These are phyloP conservation scores for Conops quadrifasciatus DNA, from an alignment of 2,888 invertebrate species.

Conservation along the genomic window DNA sequence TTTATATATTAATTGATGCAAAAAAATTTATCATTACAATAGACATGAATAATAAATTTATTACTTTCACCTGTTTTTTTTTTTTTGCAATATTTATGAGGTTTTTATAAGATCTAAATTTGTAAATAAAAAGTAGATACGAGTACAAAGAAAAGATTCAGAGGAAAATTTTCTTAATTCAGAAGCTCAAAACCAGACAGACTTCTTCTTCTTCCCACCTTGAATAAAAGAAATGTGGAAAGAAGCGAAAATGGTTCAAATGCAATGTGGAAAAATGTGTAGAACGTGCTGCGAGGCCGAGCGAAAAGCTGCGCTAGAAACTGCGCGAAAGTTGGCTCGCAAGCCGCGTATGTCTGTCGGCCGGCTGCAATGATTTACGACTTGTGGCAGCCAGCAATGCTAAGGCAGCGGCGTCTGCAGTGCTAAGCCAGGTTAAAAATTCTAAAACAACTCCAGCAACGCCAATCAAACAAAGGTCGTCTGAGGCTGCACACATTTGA, in stretches of 20 bases:
- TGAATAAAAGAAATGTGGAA: slow-evolving; percentile 1
- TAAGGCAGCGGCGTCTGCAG: neutral
- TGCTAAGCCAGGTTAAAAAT: slow-evolving; percentile 26
- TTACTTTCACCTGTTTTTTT: neutral
- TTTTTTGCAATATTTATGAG: neutral
- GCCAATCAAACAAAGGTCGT: slow-evolving; percentile 21
- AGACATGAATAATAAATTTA: too few species aligned
- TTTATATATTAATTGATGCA: too few species aligned
- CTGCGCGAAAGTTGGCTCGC: slow-evolving; percentile 17
- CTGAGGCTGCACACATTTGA: slow-evolving; percentile 21
- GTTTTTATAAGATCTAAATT: neutral
- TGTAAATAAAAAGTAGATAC: neutral
- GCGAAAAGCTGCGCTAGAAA: slow-evolving; percentile 19
- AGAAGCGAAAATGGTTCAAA: slow-evolving; percentile 24
- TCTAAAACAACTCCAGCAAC: slow-evolving; percentile 16
- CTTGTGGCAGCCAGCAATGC: neutral
- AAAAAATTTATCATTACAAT: too few species aligned
- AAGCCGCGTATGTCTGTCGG: neutral
- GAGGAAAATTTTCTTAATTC: neutral
- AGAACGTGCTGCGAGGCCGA: slow-evolving; percentile 17
- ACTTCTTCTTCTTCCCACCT: neutral
- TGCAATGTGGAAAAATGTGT: slow-evolving; percentile 26
- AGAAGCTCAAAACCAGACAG: neutral
- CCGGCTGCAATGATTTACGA: slow-evolving; percentile 8
- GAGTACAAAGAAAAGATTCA: too few species aligned